Evolutionary conservation across 2,888 invertebrate genomes (phyloP), one percentile per base, ranked within the genome.

Genomic region (Mimumesa dahlbomi): DNA sequence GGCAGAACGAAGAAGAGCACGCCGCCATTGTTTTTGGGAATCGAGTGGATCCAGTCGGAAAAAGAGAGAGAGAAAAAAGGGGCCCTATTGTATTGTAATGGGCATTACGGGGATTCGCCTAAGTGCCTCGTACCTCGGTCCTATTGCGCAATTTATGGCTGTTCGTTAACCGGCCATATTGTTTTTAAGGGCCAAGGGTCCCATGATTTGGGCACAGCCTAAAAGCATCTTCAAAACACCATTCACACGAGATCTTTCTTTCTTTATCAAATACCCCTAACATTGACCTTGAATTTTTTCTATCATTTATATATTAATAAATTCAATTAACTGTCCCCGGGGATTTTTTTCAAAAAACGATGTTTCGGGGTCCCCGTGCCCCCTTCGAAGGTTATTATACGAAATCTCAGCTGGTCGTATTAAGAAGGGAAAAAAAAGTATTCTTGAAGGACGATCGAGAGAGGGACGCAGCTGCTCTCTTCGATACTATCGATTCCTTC

Each of bases 31-130:
- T 84, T 85, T 84, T 85, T 75, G 75, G 69, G 65, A 81, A 76
- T 75, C 58, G 81, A 73, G 63, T 53, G 67, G 58, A 74, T 52
- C 62, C 73, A 50, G 34, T 6, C 43, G 9, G n/a, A 1, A 14
- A 56, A 46, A 42, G 43, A 43, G 61, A 48, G 25, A 40, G 45
- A 16, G 43, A 54, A 38, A 38, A 53, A 46, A 13, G 77, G 75
- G 59, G 43, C 69, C 75, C 86, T 81, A 87, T 87, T 87, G 87
- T 87, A 87, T 87, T 87, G 79, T 87, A 87, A 87, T 87, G 82
- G 79, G 82, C 84, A 84, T 86, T 85, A 85, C 81, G 76, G 76
- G 76, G 69, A 73, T 79, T 81, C 78, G 75, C 77, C 78, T 79
- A 78, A 82, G 76, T 84, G 76, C 81, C 81, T 75, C 65, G 57